A percentile compares a stretch with the other conserved stretches of the same genome.
Evolutionary conservation across 2,888 invertebrate species (phyloP).

Genomic region (Siphlonurus alternatus): DNA sequence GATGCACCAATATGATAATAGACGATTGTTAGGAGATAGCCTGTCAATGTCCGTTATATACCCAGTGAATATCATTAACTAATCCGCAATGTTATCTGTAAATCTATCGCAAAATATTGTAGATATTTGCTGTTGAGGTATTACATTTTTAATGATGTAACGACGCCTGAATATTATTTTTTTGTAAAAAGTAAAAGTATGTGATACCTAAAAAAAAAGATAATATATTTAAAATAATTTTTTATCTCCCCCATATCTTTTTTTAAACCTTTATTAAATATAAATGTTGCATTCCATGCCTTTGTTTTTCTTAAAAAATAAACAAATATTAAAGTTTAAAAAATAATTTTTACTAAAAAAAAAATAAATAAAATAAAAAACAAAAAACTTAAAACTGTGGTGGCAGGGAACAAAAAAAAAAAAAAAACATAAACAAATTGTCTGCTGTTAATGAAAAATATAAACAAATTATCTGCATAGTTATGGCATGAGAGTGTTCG

Average conservation of each 20-base stretch:
- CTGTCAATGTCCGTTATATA: no score
- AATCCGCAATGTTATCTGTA: no score
- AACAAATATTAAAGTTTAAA: no score
- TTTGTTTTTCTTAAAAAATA: no score
- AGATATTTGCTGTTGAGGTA: neutral
- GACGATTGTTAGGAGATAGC: no score
- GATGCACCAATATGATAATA: no score
- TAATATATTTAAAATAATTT: neutral
- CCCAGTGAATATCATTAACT: no score
- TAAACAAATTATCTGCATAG: no score
- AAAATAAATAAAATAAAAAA: neutral
- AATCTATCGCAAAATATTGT: no score
- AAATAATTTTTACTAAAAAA: neutral
- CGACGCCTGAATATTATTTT: neutral
- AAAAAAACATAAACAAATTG: no score
- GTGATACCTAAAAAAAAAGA: neutral
- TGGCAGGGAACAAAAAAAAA: constrained; percentile 1
- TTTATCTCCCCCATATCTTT: neutral
- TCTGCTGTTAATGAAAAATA: no score
- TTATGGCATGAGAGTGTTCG: no score
- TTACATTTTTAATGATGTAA: neutral
- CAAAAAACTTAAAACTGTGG: neutral
- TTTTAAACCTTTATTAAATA: neutral
- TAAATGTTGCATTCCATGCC: neutral
- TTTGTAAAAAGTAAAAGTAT: neutral